Conservation (phyloP, 1,140 invertebrate species). For the Spodoptera litura region DNA sequence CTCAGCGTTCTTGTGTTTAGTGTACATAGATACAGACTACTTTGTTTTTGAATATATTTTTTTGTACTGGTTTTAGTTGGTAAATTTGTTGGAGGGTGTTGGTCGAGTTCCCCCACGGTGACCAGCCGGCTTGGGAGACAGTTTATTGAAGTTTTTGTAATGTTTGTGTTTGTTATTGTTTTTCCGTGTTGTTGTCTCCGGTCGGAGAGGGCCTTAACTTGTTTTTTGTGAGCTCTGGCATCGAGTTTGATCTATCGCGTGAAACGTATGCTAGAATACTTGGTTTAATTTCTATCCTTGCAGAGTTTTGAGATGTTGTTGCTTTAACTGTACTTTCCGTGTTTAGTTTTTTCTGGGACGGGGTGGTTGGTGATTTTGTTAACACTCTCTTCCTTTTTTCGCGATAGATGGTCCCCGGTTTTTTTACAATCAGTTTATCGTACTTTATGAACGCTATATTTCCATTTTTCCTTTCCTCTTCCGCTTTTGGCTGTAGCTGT, state of each 20-base stretch:
- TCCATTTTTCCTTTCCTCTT: conserved; percentile 50
- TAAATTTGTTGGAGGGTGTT: neutral
- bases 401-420: neutral
- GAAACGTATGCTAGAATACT: neutral
- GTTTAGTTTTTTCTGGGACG: neutral
- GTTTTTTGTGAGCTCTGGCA: neutral
- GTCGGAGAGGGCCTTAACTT: neutral
- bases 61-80: too few relatives aligned
- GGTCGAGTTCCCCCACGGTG: neutral
- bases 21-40: conserved; percentile 50
- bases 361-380: neutral
- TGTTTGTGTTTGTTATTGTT: neutral
- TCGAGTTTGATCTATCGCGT: neutral
- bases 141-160: neutral
- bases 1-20: conserved; percentile 56
- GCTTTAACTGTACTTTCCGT: neutral
- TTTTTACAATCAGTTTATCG: neutral
- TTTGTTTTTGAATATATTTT: conserved; percentile 31
- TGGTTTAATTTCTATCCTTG: neutral
- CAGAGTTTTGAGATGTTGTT: too few relatives aligned
- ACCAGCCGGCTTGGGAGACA: neutral
- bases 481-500: conserved; percentile 34
- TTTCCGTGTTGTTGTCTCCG: conserved; percentile 5
- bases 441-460: conserved; percentile 38
- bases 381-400: conserved; percentile 2